These are phyloP conservation scores for Trissolcus basalis DNA, from an alignment of 1,140 invertebrate genomes.

Conservation along the genomic window DNA sequence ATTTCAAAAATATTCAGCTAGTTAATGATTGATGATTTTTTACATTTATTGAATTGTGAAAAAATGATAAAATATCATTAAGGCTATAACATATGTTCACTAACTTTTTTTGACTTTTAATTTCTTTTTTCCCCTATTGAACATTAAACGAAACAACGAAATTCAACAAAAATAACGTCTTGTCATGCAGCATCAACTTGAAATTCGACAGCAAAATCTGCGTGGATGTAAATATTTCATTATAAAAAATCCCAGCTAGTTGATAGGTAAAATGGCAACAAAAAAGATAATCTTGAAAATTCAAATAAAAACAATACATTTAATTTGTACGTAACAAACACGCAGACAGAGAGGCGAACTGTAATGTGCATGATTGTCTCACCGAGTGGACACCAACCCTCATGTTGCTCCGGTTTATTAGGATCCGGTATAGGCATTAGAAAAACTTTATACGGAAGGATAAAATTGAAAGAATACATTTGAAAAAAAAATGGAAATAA, in stretches of 20 bases:
- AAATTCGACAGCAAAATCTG: slow-evolving; percentile 46
- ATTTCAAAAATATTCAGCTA: too few relatives aligned
- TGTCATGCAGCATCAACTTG: slow-evolving; percentile 48
- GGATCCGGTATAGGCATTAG: slow-evolving; percentile 86
- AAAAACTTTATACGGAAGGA: slow-evolving; percentile 79
- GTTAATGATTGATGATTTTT: too few relatives aligned
- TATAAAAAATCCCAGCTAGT: too few relatives aligned
- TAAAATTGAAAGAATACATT: slow-evolving; percentile 54
- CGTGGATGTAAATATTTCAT: slow-evolving; percentile 1
- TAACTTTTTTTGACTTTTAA: too few relatives aligned
- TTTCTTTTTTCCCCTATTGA: background rate
- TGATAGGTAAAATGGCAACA: slow-evolving; percentile 6
- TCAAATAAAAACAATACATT: slow-evolving; percentile 11
- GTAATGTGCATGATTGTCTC: slow-evolving; percentile 76
- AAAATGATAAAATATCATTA: too few relatives aligned
- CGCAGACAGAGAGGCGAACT: slow-evolving; percentile 65
- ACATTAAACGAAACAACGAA: slow-evolving; percentile 3
- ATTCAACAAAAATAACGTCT: slow-evolving; percentile 28
- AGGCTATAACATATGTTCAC: too few relatives aligned
- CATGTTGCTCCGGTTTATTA: slow-evolving; percentile 89
- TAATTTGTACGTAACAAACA: slow-evolving; percentile 5
- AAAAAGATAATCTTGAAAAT: background rate
- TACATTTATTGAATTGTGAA: too few relatives aligned
- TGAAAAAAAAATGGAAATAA: slow-evolving; percentile 24
- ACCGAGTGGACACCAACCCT: slow-evolving; percentile 89